Conservation (phyloP, 2,113 vertebrate species). For the Mionectes macconnelli region DNA sequence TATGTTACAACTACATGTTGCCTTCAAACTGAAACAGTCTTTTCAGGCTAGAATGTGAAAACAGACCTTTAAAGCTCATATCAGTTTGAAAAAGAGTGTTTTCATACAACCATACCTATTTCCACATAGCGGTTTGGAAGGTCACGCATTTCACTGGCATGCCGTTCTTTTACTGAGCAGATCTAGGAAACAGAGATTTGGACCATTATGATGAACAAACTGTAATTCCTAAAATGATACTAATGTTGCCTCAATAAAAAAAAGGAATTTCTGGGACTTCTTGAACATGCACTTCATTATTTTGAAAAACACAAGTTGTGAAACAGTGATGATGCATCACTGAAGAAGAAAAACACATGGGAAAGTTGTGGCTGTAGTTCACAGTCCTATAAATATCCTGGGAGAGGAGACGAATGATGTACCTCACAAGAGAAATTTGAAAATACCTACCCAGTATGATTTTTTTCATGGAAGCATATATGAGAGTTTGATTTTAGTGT, state of each 20-base stretch:
- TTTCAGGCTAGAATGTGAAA: not conserved
- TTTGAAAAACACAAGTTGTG: not conserved
- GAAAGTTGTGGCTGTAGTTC: not conserved
- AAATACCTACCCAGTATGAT: not conserved
- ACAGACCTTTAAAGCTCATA: not conserved
- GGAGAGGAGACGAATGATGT: not conserved
- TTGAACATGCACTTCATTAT: not conserved
- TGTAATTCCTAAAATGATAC: not conserved
- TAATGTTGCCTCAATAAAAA: not conserved
- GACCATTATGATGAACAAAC: not conserved
- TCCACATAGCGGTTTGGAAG: slow-evolving; percentile 96
- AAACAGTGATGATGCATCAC: not conserved
- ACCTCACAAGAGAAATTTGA: not conserved
- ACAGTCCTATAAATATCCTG: not conserved
- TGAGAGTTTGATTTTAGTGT: not conserved
- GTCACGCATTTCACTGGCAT: slow-evolving; percentile 92
- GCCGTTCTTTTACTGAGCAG: slow-evolving; percentile 92
- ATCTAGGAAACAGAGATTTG: slow-evolving; percentile 77
- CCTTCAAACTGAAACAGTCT: not conserved
- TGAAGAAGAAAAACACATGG: not conserved
- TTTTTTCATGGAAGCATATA: not conserved
- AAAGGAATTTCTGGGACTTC: not conserved
- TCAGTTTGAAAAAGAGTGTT: not conserved
- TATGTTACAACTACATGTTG: not conserved
- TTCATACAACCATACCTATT: slow-evolving; percentile 80